Conservation (phyloP, 2,797 vertebrate genomes). For the Nannoperca obscura region DNA sequence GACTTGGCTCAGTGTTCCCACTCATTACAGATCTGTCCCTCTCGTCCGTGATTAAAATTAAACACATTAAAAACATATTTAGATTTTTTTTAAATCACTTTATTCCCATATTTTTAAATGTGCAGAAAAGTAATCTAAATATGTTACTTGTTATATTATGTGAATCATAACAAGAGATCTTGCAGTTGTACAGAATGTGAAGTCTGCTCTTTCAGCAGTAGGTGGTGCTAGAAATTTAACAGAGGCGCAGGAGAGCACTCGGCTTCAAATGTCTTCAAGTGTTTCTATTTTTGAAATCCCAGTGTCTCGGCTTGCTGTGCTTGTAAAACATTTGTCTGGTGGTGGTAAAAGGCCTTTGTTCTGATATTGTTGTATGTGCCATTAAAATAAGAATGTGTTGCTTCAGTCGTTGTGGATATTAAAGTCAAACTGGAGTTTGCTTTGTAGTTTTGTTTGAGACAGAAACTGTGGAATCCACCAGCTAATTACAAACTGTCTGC, state of each 20-base stretch:
- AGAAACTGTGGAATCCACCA: conserved; percentile 15
- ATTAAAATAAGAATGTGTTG: conserved; percentile 39
- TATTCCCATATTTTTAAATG: not conserved
- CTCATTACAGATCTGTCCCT: conserved; percentile 39
- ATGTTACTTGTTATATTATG: not conserved
- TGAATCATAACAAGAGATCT: not conserved
- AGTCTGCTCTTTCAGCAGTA: conserved; percentile 49
- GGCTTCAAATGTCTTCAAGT: not conserved
- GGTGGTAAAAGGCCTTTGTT: conserved; percentile 34
- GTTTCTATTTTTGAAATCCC: not conserved
- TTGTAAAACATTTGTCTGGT: conserved; percentile 4
- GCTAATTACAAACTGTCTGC: conserved; percentile 43
- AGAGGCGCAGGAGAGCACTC: not conserved
- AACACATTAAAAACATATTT: too few relatives aligned
- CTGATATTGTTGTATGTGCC: conserved; percentile 15
- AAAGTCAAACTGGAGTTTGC: conserved; percentile 34
- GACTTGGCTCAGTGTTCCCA: conserved; percentile 35
- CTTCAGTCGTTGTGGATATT: conserved; percentile 41
- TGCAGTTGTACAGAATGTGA: not conserved
- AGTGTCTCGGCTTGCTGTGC: not conserved
- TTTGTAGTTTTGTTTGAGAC: conserved; percentile 52
- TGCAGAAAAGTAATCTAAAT: not conserved
- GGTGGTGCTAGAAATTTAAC: conserved; percentile 50
- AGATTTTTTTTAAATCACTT: too few relatives aligned
- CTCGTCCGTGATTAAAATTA: conserved; percentile 30